These are phyloP conservation scores for Thalassophryne amazonica DNA, from an alignment of 2,797 vertebrate genomes.

Conservation along the genomic window DNA sequence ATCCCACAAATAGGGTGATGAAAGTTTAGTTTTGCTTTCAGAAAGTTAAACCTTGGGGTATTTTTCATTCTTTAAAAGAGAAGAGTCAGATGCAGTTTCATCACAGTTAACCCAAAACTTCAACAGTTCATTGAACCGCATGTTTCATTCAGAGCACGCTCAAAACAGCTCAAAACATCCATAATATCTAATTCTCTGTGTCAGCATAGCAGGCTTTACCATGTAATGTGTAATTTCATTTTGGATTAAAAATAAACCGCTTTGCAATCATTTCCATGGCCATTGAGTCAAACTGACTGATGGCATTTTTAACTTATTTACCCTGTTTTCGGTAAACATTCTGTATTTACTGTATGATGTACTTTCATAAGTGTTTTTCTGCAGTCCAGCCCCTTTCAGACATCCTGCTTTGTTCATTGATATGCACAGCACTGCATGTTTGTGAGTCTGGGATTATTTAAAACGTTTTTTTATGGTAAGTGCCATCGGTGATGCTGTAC, in stretches of 20 bases:
- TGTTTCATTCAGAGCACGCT: not conserved
- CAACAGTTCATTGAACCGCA: no score
- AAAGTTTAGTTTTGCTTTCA: no score
- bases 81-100: no score
- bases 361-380: slow-evolving; percentile 16
- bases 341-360: slow-evolving; percentile 4
- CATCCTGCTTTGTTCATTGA: slow-evolving; percentile 15
- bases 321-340: slow-evolving; percentile 13
- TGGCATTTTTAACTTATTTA: slow-evolving; percentile 2
- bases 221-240: not conserved
- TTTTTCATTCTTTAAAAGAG: no score
- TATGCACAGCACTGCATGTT: slow-evolving; percentile 21
- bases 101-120: no score
- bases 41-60: no score
- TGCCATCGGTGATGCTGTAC: slow-evolving; percentile 53
- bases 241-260: not conserved
- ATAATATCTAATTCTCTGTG: not conserved
- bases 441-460: slow-evolving; percentile 47
- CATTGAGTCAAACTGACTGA: not conserved
- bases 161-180: not conserved
- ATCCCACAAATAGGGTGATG: no score
- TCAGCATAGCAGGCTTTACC: not conserved
- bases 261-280: not conserved
- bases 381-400: slow-evolving; percentile 29
- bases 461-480: slow-evolving; percentile 57